Conservation (phyloP, 2,797 vertebrate genomes). For the Pantherophis vulpinus region DNA sequence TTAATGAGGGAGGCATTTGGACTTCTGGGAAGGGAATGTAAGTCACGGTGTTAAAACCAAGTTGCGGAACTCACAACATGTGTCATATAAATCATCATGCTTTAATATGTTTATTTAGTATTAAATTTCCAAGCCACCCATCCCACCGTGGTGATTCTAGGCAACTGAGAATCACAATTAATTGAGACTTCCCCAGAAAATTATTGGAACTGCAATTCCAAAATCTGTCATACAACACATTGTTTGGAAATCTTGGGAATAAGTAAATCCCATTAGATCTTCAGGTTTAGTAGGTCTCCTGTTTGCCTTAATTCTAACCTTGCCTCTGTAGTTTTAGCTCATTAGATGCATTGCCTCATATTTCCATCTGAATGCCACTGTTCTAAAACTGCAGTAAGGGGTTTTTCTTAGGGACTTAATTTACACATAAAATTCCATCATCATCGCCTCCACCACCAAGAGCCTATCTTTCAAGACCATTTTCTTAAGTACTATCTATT, state of each 20-base stretch:
- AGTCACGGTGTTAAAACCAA: background rate
- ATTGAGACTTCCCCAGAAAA: background rate
- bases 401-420: background rate
- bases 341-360: background rate
- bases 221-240: background rate
- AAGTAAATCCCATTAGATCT: background rate
- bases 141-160: background rate
- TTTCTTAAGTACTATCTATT: background rate
- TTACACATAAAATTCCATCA: background rate
- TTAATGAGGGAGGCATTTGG: background rate
- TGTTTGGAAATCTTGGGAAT: background rate
- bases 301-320: background rate
- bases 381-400: background rate
- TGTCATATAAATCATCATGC: background rate
- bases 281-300: background rate
- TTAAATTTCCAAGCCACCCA: background rate
- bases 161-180: background rate
- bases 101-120: background rate
- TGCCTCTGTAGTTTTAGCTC: background rate
- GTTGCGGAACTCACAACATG: background rate
- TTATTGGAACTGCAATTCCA: background rate
- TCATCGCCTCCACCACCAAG: background rate
- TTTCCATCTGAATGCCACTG: background rate
- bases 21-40: background rate
- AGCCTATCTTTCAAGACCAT: background rate